phyloP scores from a whole-genome alignment of 2,888 invertebrate genomes.

The Standfussiana lucernea region DNA sequence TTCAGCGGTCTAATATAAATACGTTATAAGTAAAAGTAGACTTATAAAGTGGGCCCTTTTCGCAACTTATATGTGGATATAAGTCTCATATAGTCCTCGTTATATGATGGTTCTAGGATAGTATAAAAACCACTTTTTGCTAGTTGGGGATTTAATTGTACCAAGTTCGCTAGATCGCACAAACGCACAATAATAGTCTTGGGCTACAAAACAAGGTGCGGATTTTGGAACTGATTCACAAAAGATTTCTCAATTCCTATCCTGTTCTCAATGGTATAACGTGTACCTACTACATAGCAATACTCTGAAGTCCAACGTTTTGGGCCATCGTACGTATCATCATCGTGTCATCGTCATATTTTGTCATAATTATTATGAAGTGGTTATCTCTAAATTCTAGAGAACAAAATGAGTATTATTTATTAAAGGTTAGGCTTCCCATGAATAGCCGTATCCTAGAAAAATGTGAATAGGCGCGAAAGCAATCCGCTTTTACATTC shows the following conservation, averaged over 20 bases:
- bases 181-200: background rate
- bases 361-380: background rate
- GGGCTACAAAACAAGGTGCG: background rate
- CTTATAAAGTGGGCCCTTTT: no score
- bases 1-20: no score
- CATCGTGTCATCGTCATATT: no score
- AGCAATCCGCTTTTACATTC: conserved; percentile 2
- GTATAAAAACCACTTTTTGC: no score
- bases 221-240: background rate
- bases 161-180: background rate
- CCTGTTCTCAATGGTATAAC: no score
- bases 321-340: background rate
- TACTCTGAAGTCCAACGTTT: background rate
- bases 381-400: background rate
- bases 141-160: no score
- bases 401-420: no score
- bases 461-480: background rate
- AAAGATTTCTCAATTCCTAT: background rate
- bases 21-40: no score
- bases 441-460: background rate
- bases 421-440: no score
- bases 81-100: no score
- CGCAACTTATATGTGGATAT: no score
- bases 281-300: background rate
- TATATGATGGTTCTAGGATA: no score